A percentile compares a stretch with the other conserved stretches of the same genome.
Conservation (phyloP, 2,888 invertebrate species). For the Cheilosia urbana region DNA sequence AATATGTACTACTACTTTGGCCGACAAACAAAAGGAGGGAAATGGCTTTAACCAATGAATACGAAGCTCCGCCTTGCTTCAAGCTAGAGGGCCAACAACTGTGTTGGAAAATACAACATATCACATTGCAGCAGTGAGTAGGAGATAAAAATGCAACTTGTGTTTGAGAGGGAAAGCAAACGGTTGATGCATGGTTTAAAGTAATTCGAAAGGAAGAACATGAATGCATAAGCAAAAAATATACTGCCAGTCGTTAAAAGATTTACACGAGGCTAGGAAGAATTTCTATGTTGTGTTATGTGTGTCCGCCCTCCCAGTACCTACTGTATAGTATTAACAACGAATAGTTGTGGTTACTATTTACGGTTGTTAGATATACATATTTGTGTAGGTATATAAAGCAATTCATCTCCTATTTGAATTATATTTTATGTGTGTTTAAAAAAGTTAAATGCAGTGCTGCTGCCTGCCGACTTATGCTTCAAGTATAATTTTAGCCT, state of each 20-base stretch:
- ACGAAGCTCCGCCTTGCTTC: conserved; percentile 82
- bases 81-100: conserved; percentile 43
- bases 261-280: conserved; percentile 22
- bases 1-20: conserved; percentile 34
- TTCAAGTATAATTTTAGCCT: no score
- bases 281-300: not conserved
- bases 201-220: conserved; percentile 21
- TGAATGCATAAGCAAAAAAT: conserved; percentile 30
- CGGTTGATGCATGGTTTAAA: conserved; percentile 28
- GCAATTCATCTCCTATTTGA: not conserved
- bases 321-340: not conserved
- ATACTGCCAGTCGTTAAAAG: conserved; percentile 1
- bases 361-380: not conserved
- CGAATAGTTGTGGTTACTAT: not conserved
- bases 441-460: no score
- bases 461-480: no score
- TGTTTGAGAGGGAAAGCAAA: conserved; percentile 36
- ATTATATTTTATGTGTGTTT: no score
- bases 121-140: conserved; percentile 44
- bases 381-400: not conserved
- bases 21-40: conserved; percentile 78
- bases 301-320: no score
- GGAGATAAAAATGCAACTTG: conserved; percentile 42
- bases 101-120: conserved; percentile 30
- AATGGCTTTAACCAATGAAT: conserved; percentile 81